These are phyloP conservation scores for Solenodon paradoxus DNA, from an alignment of 2,113 vertebrate species.

Conservation along the genomic window DNA sequence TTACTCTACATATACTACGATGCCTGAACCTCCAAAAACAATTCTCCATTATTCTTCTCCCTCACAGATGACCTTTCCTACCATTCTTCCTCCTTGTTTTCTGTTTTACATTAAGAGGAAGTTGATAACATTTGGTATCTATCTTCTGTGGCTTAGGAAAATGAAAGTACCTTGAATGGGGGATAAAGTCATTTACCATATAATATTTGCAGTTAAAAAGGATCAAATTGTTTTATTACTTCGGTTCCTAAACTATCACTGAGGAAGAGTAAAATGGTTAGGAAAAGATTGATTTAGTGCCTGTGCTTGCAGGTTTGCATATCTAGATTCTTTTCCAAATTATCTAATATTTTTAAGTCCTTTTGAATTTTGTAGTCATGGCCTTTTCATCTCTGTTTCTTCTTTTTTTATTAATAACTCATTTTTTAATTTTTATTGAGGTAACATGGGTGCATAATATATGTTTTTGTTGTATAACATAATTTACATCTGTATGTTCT, in stretches of 20 bases:
- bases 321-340: background rate
- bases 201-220: background rate
- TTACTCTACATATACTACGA: background rate
- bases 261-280: background rate
- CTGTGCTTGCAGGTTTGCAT: background rate
- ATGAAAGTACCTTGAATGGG: background rate
- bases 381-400: rapidly evolving
- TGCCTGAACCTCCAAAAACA: background rate
- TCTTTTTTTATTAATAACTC: no score
- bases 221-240: background rate
- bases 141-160: background rate
- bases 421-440: no score
- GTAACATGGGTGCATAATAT: no score
- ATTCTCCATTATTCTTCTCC: background rate
- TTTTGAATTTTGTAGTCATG: background rate
- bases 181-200: background rate
- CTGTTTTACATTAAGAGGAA: background rate
- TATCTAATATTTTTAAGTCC: background rate
- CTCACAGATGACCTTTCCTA: background rate
- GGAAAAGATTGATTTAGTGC: background rate
- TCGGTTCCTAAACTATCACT: background rate
- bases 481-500: no score
- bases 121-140: background rate
- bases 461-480: no score
- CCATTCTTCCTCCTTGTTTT: background rate